Conservation (phyloP, 2,113 vertebrate genomes). For the Turnix velox region DNA sequence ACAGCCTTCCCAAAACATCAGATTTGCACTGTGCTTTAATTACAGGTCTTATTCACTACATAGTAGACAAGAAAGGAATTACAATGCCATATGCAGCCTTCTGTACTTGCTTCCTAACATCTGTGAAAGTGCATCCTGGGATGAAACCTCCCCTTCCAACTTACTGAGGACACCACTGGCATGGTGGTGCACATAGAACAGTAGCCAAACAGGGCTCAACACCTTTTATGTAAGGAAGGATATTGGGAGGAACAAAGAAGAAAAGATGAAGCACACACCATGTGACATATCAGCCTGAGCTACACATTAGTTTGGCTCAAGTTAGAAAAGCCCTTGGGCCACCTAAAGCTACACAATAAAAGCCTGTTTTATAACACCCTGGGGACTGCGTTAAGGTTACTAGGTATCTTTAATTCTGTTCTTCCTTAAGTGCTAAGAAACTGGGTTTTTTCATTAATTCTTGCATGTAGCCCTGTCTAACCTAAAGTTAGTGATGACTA, state of each 20-base stretch:
- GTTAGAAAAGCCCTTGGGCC: background rate
- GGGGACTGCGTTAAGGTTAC: conserved; percentile 9
- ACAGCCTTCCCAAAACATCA: background rate
- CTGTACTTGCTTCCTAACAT: background rate
- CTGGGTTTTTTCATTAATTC: background rate
- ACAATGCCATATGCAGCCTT: background rate
- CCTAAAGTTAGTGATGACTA: background rate
- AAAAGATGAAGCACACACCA: background rate
- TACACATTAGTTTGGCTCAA: background rate
- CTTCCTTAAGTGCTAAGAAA: background rate
- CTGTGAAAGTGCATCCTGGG: background rate
- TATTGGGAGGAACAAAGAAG: background rate
- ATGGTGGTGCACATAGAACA: fast-evolving
- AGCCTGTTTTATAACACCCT: conserved; percentile 34
- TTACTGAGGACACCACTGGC: fast-evolving
- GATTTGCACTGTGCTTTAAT: background rate
- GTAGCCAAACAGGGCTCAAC: background rate
- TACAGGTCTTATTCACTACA: background rate
- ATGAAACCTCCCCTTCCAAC: background rate
- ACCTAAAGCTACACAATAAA: background rate
- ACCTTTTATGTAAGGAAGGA: background rate
- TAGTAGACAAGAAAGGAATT: background rate
- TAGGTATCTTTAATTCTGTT: conserved; percentile 1
- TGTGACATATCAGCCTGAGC: background rate
- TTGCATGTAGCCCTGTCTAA: background rate